Evolutionary conservation across 1,140 invertebrate species (phyloP), one percentile per base, ranked within the genome.

Genomic region (Zaprionus ghesquierei): DNA sequence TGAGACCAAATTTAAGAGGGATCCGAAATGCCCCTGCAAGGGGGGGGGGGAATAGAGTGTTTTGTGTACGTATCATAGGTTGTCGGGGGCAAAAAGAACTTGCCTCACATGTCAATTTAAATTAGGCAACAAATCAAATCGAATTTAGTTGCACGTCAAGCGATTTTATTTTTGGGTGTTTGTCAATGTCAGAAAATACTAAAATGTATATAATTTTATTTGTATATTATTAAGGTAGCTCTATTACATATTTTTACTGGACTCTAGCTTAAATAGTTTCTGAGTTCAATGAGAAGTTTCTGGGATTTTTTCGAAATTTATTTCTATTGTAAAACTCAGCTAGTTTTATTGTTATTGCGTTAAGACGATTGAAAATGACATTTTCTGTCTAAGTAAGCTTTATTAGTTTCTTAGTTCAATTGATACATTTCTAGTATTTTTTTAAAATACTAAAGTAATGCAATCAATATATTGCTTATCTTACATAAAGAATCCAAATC

Each of bases 1-100:
- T 44, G 55, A 54, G 49, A n/a, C 8, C 50, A 54, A 35, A 51
- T 35, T 62, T 62, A 22, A 5, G 23, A 20, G 20, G 46, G 13
- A 9, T 10, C 46, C 12, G 9, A 33, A 50, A 38, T 35, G 12
- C 12, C n/a, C 5, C n/a, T 15, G 41, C 1, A 2, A 12, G 18
- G 3, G 41, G 15, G 2, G 3, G 8, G 20, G 41, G 8, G 0
- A 44, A 18, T 2, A 44, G 41, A 5, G 18, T 5, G 35, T 5
- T 13, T 5, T n/a, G 5, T 38, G 35, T 5, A 5, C n/a, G 13
- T 9, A n/a, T 15, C 41, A 46, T 9, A 46, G 15, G 3, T 22
- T 46, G 18, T 20, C n/a, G n/a, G 2, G n/a, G n/a, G 2, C n/a
- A n/a, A n/a, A 46, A 46, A 46, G 18, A 46, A 46, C 15, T 20